Evolutionary conservation across 2,113 vertebrate genomes (phyloP).

Genomic region (Syngnathus typhle): DNA sequence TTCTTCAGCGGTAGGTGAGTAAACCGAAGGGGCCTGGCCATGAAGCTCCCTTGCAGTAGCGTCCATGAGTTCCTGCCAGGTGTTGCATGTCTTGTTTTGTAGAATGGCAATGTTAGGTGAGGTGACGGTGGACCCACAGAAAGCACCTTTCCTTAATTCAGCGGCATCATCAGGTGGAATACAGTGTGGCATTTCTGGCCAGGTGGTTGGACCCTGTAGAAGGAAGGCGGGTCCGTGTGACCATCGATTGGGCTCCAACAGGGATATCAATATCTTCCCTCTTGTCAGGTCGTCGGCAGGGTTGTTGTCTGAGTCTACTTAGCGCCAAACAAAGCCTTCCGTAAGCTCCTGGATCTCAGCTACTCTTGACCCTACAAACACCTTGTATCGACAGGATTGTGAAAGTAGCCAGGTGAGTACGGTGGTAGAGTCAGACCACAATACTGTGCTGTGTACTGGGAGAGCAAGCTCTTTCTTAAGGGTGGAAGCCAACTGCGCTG

Average conservation of each 20-base stretch:
- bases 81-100: not conserved
- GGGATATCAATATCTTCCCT: not conserved
- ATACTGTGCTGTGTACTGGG: too few relatives aligned
- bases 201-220: not conserved
- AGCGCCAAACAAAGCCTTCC: too few relatives aligned
- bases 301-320: constrained; percentile 16
- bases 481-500: too few relatives aligned
- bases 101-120: not conserved
- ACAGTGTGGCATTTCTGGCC: constrained; percentile 2
- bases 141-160: constrained; percentile 14
- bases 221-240: constrained; percentile 23
- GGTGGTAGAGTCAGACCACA: too few relatives aligned
- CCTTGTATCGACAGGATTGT: too few relatives aligned
- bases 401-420: too few relatives aligned
- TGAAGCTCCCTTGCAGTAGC: constrained; percentile 5
- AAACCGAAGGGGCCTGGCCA: not conserved
- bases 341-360: too few relatives aligned
- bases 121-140: constrained; percentile 1
- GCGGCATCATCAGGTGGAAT: not conserved
- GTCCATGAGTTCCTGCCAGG: constrained; percentile 17
- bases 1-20: not conserved
- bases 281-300: constrained; percentile 20
- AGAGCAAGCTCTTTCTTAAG: too few relatives aligned
- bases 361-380: too few relatives aligned
- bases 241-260: constrained; percentile 5